phyloP scores from a whole-genome alignment of 1,140 invertebrate genomes.

The Diploscapter pachys region DNA sequence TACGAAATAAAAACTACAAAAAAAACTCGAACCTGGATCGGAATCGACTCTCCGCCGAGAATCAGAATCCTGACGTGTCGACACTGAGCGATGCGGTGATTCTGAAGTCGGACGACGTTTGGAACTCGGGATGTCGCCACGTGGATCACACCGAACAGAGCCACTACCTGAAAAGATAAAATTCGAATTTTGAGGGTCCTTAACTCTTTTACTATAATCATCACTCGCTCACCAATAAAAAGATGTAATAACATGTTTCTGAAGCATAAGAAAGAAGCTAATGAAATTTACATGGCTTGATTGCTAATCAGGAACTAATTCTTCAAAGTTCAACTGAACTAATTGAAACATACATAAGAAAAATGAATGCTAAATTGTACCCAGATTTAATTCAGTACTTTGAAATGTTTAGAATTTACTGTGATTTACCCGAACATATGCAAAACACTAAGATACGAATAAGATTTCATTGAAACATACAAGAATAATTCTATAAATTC shows the following conservation, averaged over 20 bases:
- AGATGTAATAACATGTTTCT: not conserved
- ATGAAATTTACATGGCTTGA: no score
- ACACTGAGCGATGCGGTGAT: conserved; percentile 90
- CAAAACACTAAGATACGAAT: conserved; percentile 68
- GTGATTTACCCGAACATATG: not conserved
- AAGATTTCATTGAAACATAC: not conserved
- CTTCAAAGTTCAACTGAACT: no score
- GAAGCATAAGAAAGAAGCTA: no score
- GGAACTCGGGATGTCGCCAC: conserved; percentile 80
- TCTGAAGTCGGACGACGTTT: conserved; percentile 81
- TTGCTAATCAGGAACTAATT: no score
- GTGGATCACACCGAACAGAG: conserved; percentile 91
- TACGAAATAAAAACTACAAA: conserved; percentile 8
- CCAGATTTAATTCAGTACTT: not conserved
- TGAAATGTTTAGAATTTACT: not conserved
- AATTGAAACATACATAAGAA: no score
- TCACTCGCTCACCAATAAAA: not conserved
- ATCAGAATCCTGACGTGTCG: conserved; percentile 91
- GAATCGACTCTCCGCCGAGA: conserved; percentile 67
- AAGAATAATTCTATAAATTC: no score
- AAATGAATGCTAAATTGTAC: no score
- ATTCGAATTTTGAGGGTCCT: no score
- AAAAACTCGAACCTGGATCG: conserved; percentile 29
- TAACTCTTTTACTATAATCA: no score
- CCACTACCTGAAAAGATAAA: conserved; percentile 80